A percentile compares a stretch with the other conserved stretches of the same genome.
Conservation (phyloP, 2,797 vertebrate genomes). For the Phoebastria nigripes region DNA sequence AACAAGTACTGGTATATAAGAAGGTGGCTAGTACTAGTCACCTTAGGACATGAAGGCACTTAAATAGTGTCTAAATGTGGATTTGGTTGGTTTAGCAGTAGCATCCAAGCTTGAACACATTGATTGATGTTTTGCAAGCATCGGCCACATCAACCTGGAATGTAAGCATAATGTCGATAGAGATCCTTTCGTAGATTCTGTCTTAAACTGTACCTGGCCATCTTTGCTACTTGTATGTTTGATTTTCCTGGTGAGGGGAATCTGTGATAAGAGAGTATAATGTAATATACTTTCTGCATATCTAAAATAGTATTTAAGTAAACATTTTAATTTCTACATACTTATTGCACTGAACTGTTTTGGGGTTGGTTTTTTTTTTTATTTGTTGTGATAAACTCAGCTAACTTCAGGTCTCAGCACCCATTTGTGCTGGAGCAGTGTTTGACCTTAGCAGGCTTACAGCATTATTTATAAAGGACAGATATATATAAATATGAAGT, state of each 20-base stretch:
- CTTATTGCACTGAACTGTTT: constrained; percentile 79
- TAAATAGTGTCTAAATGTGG: neutral
- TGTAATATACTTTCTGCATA: constrained; percentile 72
- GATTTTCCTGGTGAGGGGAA: constrained; percentile 45
- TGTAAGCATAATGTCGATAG: neutral
- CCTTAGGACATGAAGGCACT: neutral
- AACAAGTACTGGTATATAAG: neutral
- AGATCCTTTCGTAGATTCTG: constrained; percentile 18
- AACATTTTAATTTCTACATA: constrained; percentile 74
- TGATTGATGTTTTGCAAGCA: constrained; percentile 30
- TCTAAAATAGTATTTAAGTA: constrained; percentile 73
- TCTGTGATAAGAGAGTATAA: constrained; percentile 65
- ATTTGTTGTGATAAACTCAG: constrained; percentile 58
- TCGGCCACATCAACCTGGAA: constrained; percentile 19
- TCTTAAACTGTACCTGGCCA: constrained; percentile 45
- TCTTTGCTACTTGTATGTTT: constrained; percentile 29
- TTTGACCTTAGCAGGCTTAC: constrained; percentile 72
- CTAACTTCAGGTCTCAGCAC: constrained; percentile 67
- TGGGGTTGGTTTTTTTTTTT: neutral
- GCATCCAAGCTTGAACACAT: neutral
- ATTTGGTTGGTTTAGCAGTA: neutral
- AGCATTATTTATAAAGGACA: constrained; percentile 80
- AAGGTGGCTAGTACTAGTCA: neutral
- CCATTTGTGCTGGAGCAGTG: constrained; percentile 57
- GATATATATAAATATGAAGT: constrained; percentile 78